These are phyloP conservation scores for Tenrec ecaudatus DNA, from an alignment of 2,113 vertebrate species.

Conservation along the genomic window DNA sequence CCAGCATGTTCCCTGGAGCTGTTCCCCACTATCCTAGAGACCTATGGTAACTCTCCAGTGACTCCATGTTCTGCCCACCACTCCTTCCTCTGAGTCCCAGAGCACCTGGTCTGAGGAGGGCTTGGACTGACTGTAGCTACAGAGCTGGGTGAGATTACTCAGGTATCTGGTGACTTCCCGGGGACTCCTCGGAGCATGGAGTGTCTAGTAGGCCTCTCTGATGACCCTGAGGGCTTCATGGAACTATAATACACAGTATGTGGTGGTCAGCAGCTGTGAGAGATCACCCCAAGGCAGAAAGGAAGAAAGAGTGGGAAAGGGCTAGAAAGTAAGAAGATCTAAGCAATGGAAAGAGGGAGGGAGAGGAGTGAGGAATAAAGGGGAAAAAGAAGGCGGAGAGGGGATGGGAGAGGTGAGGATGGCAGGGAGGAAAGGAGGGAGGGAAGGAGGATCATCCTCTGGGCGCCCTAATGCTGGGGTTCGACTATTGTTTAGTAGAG, in stretches of 20 bases:
- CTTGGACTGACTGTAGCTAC: neutral
- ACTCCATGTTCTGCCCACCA: neutral
- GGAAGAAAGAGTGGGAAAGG: neutral
- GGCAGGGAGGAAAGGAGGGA: neutral
- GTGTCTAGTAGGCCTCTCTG: neutral
- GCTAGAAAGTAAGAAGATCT: neutral
- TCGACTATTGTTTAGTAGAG: neutral
- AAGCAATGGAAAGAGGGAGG: neutral
- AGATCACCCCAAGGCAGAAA: neutral
- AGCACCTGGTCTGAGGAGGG: neutral
- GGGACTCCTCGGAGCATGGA: neutral
- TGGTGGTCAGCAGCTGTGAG: neutral
- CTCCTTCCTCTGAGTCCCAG: neutral
- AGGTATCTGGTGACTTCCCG: too few relatives aligned
- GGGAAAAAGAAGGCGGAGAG: too few relatives aligned
- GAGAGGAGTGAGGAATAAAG: neutral
- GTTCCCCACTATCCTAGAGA: neutral
- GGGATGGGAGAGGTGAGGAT: too few relatives aligned
- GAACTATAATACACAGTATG: neutral
- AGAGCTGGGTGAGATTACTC: neutral
- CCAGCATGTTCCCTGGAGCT: neutral
- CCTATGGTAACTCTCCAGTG: rapidly evolving
- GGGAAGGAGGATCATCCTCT: too few relatives aligned
- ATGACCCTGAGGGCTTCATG: neutral
- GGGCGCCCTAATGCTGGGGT: neutral